These are phyloP conservation scores for Lasioglossum villosulum DNA, from an alignment of 2,888 invertebrate genomes.

Conservation along the genomic window DNA sequence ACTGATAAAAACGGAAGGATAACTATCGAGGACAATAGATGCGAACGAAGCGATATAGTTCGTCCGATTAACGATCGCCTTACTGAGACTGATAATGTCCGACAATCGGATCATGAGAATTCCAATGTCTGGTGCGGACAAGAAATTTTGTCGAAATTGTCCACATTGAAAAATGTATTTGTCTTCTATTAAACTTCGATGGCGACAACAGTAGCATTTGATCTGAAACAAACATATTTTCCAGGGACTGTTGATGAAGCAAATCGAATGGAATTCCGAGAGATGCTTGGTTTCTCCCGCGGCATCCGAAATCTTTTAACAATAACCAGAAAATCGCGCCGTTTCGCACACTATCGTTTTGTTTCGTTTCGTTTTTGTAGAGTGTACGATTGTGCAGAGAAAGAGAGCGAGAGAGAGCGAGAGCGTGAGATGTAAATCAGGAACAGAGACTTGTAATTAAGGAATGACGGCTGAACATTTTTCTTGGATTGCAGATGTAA, in stretches of 20 bases:
- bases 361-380: constrained; percentile 67
- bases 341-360: constrained; percentile 57
- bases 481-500: constrained; percentile 70
- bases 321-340: constrained; percentile 35
- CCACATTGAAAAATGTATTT: constrained; percentile 79
- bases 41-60: constrained; percentile 70
- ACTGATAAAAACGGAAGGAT: constrained; percentile 86
- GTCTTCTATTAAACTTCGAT: background rate
- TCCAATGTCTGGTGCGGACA: constrained; percentile 77
- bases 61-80: constrained; percentile 19
- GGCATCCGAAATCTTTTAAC: constrained; percentile 77
- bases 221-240: constrained; percentile 37
- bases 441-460: constrained; percentile 24
- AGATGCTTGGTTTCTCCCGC: constrained; percentile 79
- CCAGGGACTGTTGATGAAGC: constrained; percentile 85
- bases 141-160: constrained; percentile 80
- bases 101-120: constrained; percentile 62
- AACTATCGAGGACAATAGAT: constrained; percentile 76
- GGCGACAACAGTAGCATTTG: background rate
- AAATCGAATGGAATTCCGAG: constrained; percentile 85
- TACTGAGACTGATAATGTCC: constrained; percentile 32
- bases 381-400: constrained; percentile 63
- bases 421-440: background rate
- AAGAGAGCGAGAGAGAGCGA: constrained; percentile 56
- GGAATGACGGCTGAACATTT: constrained; percentile 37